Base-by-base conservation (phyloP, 2,797 vertebrate genomes). In the Taeniopygia guttata region DNA sequence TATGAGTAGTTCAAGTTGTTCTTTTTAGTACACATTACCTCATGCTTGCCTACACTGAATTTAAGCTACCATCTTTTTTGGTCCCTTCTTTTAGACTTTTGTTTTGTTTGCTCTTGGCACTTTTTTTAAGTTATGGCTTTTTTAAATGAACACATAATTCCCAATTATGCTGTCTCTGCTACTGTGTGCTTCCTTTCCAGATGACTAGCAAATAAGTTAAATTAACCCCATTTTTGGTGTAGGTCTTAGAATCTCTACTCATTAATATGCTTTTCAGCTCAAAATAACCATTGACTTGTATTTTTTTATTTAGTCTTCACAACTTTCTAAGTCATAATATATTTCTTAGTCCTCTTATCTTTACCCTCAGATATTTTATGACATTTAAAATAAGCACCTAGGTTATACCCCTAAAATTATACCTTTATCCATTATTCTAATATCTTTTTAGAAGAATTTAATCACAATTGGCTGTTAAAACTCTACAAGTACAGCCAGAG, bases 21-120 rank as follows among this genome's bases (percentile, higher is more conserved):
- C 78, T 40, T 90, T 93, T 93, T 56, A 74, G 18, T 54, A 48
- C 64, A 67, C n/a, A 16, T 95, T 92, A 81, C 76, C 34, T 94
- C 92, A 93, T 32, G 12, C 38, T 73, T 92, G 87, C 84, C 77
- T 88, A 76, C 34, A 10, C 38, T 63, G 45, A 76, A 81, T 88
- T 92, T 82, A 70, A 84, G 29, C 59, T 81, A 34, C 81, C 76
- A 55, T 79, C 34, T 89, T 73, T n/a, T 83, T 68, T 5, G 2
- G 29, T 38, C 15, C 16, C 20, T 69, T 92, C 26, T 19, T 64
- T 87, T 77, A 73, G 42, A 10, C 4, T 38, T 49, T 72, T 43
- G 11, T 34, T 90, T 79, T 49, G 21, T 49, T 85, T 69, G 5
- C 6, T 23, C 34, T 29, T 22, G 45, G 18, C 3, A 0, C 11